phyloP scores from a whole-genome alignment of 2,888 invertebrate genomes.

The Lucinisca nassula region DNA sequence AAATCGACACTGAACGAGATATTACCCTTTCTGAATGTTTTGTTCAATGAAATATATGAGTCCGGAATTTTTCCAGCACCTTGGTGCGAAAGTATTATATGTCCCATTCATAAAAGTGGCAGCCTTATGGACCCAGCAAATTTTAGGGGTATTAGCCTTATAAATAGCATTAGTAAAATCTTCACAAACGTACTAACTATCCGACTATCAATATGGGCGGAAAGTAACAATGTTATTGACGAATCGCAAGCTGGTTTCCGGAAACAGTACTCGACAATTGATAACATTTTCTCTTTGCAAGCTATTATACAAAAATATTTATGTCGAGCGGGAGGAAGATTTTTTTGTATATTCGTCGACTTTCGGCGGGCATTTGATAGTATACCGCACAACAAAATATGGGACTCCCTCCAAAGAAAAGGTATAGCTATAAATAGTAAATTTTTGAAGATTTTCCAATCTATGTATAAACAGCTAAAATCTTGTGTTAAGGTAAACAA shows the following conservation, averaged over 20 bases:
- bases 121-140: not conserved
- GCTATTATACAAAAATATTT: slow-evolving; percentile 8
- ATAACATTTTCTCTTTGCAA: slow-evolving; percentile 9
- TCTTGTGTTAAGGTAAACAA: not conserved
- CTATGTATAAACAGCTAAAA: slow-evolving; percentile 1
- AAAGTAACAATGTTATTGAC: not conserved
- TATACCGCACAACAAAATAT: not conserved
- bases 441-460: not conserved
- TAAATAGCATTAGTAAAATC: not conserved
- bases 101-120: slow-evolving; percentile 25
- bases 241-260: slow-evolving; percentile 17
- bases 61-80: slow-evolving; percentile 35
- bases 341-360: slow-evolving; percentile 10
- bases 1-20: not conserved
- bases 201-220: slow-evolving; percentile 1
- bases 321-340: not conserved
- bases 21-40: slow-evolving; percentile 16
- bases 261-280: not conserved
- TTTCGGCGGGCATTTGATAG: slow-evolving; percentile 14
- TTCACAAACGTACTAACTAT: not conserved
- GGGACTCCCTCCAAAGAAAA: not conserved
- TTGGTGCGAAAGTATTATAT: slow-evolving; percentile 42
- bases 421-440: slow-evolving; percentile 4
- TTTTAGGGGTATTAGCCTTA: not conserved
- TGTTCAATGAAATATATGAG: slow-evolving; percentile 43